phyloP scores from a whole-genome alignment of 2,888 invertebrate genomes.

The Pycnomerus fuliginosus region DNA sequence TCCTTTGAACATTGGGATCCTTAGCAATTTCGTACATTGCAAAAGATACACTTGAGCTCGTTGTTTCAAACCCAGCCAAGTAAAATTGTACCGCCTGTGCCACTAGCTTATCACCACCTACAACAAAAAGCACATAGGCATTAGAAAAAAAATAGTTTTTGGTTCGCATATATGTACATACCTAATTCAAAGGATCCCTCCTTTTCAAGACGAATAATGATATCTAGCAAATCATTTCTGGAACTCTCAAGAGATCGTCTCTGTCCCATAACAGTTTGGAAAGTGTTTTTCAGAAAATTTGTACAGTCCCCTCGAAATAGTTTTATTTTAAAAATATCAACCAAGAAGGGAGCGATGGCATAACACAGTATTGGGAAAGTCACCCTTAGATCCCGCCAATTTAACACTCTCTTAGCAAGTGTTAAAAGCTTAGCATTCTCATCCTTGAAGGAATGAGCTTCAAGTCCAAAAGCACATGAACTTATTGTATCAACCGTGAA shows the following conservation, averaged over 20 bases:
- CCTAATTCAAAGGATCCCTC: background rate
- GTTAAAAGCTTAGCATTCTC: slow-evolving; percentile 8
- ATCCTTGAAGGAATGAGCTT: slow-evolving; percentile 20
- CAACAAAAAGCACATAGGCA: slow-evolving; percentile 6
- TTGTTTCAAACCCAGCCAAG: slow-evolving; percentile 55
- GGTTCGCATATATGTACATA: background rate
- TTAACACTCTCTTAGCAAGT: background rate
- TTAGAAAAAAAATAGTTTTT: too few relatives aligned
- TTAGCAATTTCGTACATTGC: slow-evolving; percentile 50
- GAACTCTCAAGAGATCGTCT: background rate
- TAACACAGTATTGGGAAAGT: slow-evolving; percentile 7
- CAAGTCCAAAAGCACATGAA: slow-evolving; percentile 16
- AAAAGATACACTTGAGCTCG: slow-evolving; percentile 50
- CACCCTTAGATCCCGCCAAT: slow-evolving; percentile 4
- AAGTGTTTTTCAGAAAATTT: slow-evolving; percentile 4
- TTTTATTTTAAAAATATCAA: slow-evolving; percentile 8
- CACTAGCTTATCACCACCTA: slow-evolving; percentile 38
- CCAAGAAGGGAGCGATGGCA: slow-evolving; percentile 3
- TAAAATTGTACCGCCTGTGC: slow-evolving; percentile 53
- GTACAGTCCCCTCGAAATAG: background rate
- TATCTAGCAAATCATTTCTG: slow-evolving; percentile 11
- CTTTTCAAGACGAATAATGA: slow-evolving; percentile 5
- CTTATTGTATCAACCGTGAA: slow-evolving; percentile 14
- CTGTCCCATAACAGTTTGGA: slow-evolving; percentile 4
- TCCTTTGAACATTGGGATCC: slow-evolving; percentile 50